These are phyloP conservation scores for Dromius quadrimaculatus DNA, from an alignment of 2,888 invertebrate genomes.

Conservation along the genomic window DNA sequence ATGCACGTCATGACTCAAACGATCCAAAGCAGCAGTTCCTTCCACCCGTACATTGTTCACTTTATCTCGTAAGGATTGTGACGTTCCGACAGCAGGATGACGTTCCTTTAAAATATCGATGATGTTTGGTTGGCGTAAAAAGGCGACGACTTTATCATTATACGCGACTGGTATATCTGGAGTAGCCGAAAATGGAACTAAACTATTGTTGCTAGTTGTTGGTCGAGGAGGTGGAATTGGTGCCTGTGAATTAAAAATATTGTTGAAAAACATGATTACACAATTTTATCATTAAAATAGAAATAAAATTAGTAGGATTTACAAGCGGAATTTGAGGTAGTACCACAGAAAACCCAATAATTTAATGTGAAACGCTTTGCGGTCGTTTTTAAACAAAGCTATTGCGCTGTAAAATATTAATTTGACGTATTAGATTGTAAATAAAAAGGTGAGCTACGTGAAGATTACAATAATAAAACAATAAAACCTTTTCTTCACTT, in stretches of 20 bases:
- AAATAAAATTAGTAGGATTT: too few relatives aligned
- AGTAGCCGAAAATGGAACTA: slow-evolving; percentile 62
- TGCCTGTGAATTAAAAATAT: slow-evolving; percentile 68
- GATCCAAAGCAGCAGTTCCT: slow-evolving; percentile 85
- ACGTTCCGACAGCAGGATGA: slow-evolving; percentile 79
- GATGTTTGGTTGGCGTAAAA: slow-evolving; percentile 93
- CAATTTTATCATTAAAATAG: too few relatives aligned
- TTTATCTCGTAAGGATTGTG: slow-evolving; percentile 84
- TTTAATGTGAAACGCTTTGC: too few relatives aligned
- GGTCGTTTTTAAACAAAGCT: too few relatives aligned
- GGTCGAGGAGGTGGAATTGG: slow-evolving; percentile 83
- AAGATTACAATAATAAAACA: too few relatives aligned
- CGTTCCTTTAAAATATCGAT: slow-evolving; percentile 90
- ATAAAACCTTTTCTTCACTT: too few relatives aligned
- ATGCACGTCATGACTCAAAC: slow-evolving; percentile 93
- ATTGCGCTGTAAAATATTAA: too few relatives aligned
- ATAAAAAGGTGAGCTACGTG: too few relatives aligned
- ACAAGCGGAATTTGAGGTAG: too few relatives aligned
- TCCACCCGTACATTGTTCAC: slow-evolving; percentile 90
- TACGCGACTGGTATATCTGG: slow-evolving; percentile 89
- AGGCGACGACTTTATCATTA: slow-evolving; percentile 97
- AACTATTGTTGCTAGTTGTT: slow-evolving; percentile 67
- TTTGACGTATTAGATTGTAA: too few relatives aligned
- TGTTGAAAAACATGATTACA: too few relatives aligned
- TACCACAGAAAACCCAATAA: too few relatives aligned